phyloP scores from a whole-genome alignment of 2,797 vertebrate genomes.

The Microctenopoma stevenorrisi region DNA sequence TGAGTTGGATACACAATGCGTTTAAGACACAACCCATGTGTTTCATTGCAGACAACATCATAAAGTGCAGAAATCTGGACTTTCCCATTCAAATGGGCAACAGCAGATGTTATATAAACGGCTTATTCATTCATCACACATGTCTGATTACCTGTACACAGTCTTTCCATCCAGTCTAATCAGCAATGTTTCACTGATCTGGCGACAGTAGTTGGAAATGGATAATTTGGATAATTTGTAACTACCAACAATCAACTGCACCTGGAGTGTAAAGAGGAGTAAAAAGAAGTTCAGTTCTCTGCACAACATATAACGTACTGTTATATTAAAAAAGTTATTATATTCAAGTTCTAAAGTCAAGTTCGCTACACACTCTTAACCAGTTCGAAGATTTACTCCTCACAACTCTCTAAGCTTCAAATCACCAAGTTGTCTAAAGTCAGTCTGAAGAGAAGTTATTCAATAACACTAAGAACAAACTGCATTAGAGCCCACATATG shows the following conservation, averaged over 20 bases:
- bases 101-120: background rate
- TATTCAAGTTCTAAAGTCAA: background rate
- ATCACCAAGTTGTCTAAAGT: background rate
- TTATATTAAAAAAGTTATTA: background rate
- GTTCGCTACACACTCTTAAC: background rate
- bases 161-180: conserved; percentile 83
- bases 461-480: background rate
- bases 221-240: conserved; percentile 84
- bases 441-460: background rate
- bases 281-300: background rate
- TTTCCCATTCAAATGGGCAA: too few relatives aligned
- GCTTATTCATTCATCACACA: background rate
- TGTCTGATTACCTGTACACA: conserved; percentile 77
- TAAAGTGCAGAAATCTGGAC: background rate
- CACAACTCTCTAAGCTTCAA: background rate
- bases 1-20: background rate
- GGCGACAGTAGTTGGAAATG: conserved; percentile 80
- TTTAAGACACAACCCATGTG: background rate
- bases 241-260: conserved; percentile 85
- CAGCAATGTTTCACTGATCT: conserved; percentile 87
- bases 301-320: background rate
- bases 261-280: conserved; percentile 67
- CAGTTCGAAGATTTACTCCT: background rate
- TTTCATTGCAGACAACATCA: background rate
- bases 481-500: background rate